phyloP scores from a whole-genome alignment of 2,888 invertebrate genomes.

The Spilosoma lubricipeda region DNA sequence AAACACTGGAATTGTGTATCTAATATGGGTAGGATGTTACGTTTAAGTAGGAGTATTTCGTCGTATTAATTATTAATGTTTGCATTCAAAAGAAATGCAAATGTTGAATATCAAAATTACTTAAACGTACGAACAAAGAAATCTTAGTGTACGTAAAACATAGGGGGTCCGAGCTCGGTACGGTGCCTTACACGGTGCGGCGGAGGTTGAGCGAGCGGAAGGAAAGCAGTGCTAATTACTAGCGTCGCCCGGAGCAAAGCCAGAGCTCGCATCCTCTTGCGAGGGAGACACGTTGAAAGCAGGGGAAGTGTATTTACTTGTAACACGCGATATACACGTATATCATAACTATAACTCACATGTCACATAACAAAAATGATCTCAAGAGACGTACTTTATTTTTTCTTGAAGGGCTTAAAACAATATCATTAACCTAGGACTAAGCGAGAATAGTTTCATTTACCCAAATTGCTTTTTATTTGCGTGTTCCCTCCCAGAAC shows the following conservation, averaged over 20 bases:
- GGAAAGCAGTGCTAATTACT: slow-evolving; percentile 83
- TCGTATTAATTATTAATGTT: not conserved
- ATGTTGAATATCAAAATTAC: slow-evolving; percentile 1
- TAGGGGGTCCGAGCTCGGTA: slow-evolving; percentile 45
- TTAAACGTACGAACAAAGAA: slow-evolving; percentile 16
- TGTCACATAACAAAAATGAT: not conserved
- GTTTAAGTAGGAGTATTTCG: slow-evolving; percentile 4
- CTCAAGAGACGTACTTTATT: not conserved
- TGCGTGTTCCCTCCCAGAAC: slow-evolving; percentile 72
- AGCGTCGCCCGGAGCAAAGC: slow-evolving; percentile 71
- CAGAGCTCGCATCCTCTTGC: slow-evolving; percentile 56
- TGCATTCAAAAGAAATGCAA: slow-evolving; percentile 3
- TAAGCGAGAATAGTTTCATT: slow-evolving; percentile 20
- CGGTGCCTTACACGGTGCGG: slow-evolving; percentile 28
- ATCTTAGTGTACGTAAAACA: slow-evolving; percentile 30
- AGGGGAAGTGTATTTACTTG: slow-evolving; percentile 56
- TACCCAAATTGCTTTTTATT: slow-evolving; percentile 79
- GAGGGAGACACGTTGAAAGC: slow-evolving; percentile 55
- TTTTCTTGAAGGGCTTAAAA: not conserved
- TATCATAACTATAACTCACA: not conserved
- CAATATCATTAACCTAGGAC: not conserved
- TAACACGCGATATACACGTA: slow-evolving; percentile 30
- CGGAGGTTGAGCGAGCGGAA: slow-evolving; percentile 65
- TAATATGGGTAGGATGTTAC: slow-evolving; percentile 14
- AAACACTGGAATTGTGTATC: slow-evolving; percentile 23